A percentile compares a stretch with the other conserved stretches of the same genome.
Conservation (phyloP, 2,113 vertebrate genomes). For the Eulemur macaco region DNA sequence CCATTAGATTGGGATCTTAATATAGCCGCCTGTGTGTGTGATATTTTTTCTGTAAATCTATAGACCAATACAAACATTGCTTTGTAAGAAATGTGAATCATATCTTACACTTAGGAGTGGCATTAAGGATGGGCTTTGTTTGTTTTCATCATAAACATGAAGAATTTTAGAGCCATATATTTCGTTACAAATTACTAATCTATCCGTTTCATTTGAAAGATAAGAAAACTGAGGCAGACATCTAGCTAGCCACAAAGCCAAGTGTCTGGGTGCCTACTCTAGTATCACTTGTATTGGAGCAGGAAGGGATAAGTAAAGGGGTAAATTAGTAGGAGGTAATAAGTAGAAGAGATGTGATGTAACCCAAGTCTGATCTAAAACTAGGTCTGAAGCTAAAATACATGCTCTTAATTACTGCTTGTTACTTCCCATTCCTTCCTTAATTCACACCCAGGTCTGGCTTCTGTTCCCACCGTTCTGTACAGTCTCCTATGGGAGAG, state of each 20-base stretch:
- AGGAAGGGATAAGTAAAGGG: background rate
- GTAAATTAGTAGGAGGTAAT: background rate
- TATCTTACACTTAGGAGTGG: background rate
- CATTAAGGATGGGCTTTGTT: background rate
- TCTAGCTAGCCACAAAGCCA: background rate
- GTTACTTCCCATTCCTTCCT: constrained; percentile 10
- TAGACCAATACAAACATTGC: background rate
- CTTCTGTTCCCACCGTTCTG: constrained; percentile 24
- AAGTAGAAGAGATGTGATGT: background rate
- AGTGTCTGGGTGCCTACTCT: background rate
- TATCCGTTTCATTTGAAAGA: background rate
- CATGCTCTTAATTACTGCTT: constrained; percentile 23
- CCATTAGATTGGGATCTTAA: background rate
- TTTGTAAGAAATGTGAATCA: background rate
- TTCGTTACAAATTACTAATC: background rate
- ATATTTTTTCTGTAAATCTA: background rate
- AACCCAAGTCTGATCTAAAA: background rate
- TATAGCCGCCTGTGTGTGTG: background rate
- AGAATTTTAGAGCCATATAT: background rate
- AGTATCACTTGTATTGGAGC: background rate
- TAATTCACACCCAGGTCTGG: constrained; percentile 38
- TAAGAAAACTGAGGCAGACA: background rate
- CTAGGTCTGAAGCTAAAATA: constrained; percentile 1
- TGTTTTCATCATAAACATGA: constrained; percentile 17
- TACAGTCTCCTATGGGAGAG: constrained; percentile 18